Evolutionary conservation across 2,888 invertebrate genomes (phyloP), one percentile per base, ranked within the genome.

Genomic region (Acleris laterana): DNA sequence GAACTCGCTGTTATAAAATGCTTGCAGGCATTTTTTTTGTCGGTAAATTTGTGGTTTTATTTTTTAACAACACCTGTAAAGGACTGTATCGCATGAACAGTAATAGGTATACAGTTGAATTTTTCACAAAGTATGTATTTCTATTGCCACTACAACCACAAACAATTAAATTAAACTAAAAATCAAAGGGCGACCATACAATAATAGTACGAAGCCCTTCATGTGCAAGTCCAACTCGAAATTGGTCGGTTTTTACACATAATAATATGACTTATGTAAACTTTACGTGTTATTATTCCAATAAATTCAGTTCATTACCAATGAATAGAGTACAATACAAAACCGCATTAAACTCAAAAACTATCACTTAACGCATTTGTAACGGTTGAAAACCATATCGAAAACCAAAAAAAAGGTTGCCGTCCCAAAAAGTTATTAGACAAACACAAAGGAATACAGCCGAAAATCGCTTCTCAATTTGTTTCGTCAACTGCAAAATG

Each of bases 401-500:
- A 49, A 44, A 19, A 42, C 49, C 50, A 50, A 49, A n/a, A 32
- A 32, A 32, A 44, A 25, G 0, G 4, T 13, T 50, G 17, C 50
- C 5, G 42, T 20, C 25, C 42, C 52, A 66, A 48, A 48, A n/a
- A 5, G 3, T 32, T 4, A 38, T 28, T 51, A 57, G n/a, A 44
- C 22, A 55, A 22, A n/a, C 64, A 42, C 60, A 57, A 57, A 51
- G 49, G 46, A 56, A 61, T n/a, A 62, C 49, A 56, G 42, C 49
- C 28, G 25, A 28, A 50, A 50, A 50, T 63, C 13, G 56, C 25
- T 17, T 49, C 4, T 56, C 20, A 44, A 49, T 49, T 60, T 52
- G 48, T 66, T 62, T 57, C 52, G 51, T 56, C 55, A 62, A 52
- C 61, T 38, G 66, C 62, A 66, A 52, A 62, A 50, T 51, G 22